phyloP scores from a whole-genome alignment of 2,113 vertebrate species.

The Bucco capensis region DNA sequence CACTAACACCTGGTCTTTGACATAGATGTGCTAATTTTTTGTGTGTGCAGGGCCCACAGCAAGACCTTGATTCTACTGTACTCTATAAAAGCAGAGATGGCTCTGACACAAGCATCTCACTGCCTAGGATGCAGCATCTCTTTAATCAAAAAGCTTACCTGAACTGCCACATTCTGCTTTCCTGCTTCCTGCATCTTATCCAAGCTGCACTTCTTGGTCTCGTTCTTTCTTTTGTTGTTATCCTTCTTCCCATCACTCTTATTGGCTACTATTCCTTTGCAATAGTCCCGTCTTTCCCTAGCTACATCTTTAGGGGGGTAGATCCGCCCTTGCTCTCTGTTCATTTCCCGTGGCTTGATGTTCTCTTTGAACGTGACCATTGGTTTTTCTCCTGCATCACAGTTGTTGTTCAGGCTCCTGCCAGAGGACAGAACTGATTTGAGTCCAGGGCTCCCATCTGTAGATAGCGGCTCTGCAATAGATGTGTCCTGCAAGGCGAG shows the following conservation, averaged over 20 bases:
- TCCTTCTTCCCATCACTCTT: conserved; percentile 89
- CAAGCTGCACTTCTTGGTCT: conserved; percentile 81
- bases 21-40: neutral
- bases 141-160: conserved; percentile 74
- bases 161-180: conserved; percentile 84
- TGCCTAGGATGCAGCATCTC: neutral
- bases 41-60: neutral
- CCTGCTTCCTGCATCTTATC: conserved; percentile 82
- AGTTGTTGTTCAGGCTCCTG: conserved; percentile 81
- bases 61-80: neutral
- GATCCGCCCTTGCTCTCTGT: conserved; percentile 79
- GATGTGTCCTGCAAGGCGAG: conserved; percentile 86
- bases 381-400: conserved; percentile 86
- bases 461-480: conserved; percentile 75
- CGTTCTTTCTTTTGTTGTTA: conserved; percentile 88
- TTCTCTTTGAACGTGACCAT: conserved; percentile 97
- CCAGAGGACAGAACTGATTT: conserved; percentile 91
- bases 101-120: neutral
- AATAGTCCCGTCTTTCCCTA: conserved; percentile 83
- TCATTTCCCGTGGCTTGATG: conserved; percentile 89
- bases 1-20: neutral
- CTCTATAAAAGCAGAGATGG: neutral
- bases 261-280: conserved; percentile 77
- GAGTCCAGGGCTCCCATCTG: conserved; percentile 81
- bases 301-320: conserved; percentile 80